phyloP scores from a whole-genome alignment of 2,888 invertebrate genomes.

The Branchipolynoe longqiensis region DNA sequence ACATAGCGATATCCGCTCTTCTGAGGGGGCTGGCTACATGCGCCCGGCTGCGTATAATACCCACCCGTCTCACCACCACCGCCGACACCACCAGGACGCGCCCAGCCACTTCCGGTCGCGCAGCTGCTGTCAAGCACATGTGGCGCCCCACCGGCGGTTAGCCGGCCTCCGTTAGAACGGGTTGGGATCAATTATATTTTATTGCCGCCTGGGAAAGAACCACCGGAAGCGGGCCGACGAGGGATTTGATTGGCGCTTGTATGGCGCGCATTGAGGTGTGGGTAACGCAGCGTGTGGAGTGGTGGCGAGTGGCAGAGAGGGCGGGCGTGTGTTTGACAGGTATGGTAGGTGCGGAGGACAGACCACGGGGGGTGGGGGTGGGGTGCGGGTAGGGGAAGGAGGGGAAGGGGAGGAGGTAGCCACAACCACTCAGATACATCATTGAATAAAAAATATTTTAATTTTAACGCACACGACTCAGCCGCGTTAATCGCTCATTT shows the following conservation, averaged over 20 bases:
- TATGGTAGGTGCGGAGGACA: not conserved
- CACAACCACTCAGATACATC: no score
- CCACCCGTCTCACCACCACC: no score
- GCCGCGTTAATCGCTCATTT: no score
- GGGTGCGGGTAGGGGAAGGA: not conserved
- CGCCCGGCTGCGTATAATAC: not conserved
- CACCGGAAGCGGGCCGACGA: not conserved
- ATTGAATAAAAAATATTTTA: no score
- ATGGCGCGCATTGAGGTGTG: not conserved
- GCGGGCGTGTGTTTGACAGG: not conserved
- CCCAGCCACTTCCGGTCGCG: conserved; percentile 30
- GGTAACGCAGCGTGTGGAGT: not conserved
- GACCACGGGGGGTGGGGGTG: not conserved
- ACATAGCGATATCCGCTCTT: no score
- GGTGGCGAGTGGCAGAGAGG: not conserved
- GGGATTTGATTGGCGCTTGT: not conserved
- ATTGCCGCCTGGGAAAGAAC: conserved; percentile 33
- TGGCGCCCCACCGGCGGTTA: conserved; percentile 23
- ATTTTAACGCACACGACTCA: no score
- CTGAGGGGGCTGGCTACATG: no score
- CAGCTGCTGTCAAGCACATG: conserved; percentile 29
- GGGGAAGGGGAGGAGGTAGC: not conserved
- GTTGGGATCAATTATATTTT: conserved; percentile 54
- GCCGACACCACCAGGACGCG: not conserved
- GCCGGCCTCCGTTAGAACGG: conserved; percentile 15